Evolutionary conservation across 2,113 vertebrate species (phyloP).

Genomic region (Tinamus guttatus): DNA sequence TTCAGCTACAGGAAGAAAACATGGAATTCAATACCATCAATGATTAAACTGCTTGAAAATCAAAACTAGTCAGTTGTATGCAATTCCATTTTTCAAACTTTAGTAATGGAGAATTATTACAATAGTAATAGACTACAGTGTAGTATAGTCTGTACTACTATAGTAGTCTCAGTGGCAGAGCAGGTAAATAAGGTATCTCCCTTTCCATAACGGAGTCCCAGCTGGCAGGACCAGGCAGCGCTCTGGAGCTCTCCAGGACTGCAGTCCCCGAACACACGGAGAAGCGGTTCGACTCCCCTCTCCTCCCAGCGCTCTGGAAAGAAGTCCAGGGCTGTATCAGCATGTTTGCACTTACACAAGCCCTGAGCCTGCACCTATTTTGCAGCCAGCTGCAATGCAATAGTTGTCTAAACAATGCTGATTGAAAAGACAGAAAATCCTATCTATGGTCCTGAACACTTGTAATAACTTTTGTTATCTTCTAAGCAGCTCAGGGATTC

Average conservation of each 20-base stretch:
- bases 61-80: background rate
- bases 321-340: too few relatives aligned
- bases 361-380: too few relatives aligned
- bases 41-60: background rate
- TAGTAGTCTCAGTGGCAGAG: background rate
- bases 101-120: background rate
- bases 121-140: background rate
- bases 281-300: too few relatives aligned
- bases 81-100: background rate
- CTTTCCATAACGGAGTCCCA: background rate
- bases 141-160: too few relatives aligned
- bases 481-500: background rate
- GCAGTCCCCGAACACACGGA: too few relatives aligned
- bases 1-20: background rate
- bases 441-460: background rate
- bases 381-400: background rate
- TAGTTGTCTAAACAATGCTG: background rate
- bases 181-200: background rate
- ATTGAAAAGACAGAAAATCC: background rate
- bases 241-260: too few relatives aligned
- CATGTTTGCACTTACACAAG: background rate
- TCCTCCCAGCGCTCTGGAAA: too few relatives aligned
- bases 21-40: background rate
- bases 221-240: too few relatives aligned
- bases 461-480: background rate